Conservation (phyloP, 2,113 vertebrate genomes). For the Cichladusa arquata region DNA sequence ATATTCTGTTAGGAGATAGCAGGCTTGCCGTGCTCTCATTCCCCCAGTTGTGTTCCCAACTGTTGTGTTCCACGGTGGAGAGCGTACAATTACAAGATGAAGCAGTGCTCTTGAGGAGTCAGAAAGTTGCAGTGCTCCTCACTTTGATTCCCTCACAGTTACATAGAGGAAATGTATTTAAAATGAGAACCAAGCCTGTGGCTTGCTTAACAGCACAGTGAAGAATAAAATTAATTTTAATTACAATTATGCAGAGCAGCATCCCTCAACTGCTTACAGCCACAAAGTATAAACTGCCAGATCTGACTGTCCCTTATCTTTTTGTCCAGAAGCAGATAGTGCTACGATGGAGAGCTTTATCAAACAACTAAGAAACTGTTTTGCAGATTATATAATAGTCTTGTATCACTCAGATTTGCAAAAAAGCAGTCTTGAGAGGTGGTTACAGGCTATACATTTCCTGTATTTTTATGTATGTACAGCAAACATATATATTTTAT, state of each 20-base stretch:
- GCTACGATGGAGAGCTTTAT: not conserved
- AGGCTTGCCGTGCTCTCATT: not conserved
- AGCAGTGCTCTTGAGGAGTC: not conserved
- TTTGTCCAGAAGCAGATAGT: not conserved
- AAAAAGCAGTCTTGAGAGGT: not conserved
- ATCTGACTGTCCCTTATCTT: not conserved
- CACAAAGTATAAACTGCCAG: not conserved
- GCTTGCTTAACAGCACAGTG: not conserved
- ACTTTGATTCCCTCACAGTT: not conserved
- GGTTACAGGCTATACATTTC: not conserved
- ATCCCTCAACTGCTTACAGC: not conserved
- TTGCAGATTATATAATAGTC: not conserved
- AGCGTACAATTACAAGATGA: not conserved
- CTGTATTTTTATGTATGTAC: not conserved
- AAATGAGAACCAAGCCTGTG: not conserved
- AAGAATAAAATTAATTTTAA: not conserved
- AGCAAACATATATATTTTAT: not conserved
- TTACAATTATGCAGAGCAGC: not conserved
- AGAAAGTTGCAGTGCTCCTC: not conserved
- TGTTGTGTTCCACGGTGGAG: not conserved
- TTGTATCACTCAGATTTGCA: not conserved
- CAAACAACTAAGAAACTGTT: not conserved
- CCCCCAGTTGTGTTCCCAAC: fast-evolving
- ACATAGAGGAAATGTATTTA: not conserved
- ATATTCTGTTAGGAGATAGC: not conserved